These are phyloP conservation scores for Scaptomyza reducta DNA, from an alignment of 2,888 invertebrate genomes.

Conservation along the genomic window DNA sequence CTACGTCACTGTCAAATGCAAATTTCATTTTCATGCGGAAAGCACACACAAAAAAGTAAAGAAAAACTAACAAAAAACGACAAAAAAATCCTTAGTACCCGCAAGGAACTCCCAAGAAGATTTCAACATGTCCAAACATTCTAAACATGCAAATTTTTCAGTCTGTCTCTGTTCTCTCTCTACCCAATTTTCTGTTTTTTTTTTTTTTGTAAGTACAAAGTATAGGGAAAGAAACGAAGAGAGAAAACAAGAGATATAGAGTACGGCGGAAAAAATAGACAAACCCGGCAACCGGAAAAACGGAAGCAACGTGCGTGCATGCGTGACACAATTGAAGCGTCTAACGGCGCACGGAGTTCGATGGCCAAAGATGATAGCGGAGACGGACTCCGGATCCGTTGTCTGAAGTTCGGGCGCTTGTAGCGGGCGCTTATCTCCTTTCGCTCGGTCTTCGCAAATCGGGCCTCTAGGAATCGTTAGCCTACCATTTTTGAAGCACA, in stretches of 20 bases:
- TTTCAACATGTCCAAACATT: constrained; percentile 78
- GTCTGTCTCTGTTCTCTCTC: constrained; percentile 71
- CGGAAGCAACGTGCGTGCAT: constrained; percentile 82
- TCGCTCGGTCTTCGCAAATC: constrained; percentile 43
- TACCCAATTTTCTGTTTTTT: constrained; percentile 5
- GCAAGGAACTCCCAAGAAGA: constrained; percentile 75
- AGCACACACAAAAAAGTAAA: constrained; percentile 8
- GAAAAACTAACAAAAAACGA: constrained; percentile 3
- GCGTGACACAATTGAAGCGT: constrained; percentile 81
- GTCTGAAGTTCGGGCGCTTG: constrained; percentile 17
- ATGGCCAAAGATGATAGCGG: constrained; percentile 7
- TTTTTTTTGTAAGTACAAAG: constrained; percentile 40
- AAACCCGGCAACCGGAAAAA: constrained; percentile 81
- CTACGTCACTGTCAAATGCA: constrained; percentile 73
- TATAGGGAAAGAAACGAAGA: neutral
- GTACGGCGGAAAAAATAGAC: constrained; percentile 59
- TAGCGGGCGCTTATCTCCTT: constrained; percentile 59
- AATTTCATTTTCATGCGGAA: constrained; percentile 68
- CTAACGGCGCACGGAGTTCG: constrained; percentile 48
- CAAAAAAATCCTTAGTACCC: constrained; percentile 38
- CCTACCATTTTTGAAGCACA: constrained; percentile 67
- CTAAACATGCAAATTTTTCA: constrained; percentile 81
- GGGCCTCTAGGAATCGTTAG: constrained; percentile 78
- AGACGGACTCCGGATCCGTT: neutral
- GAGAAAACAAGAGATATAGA: constrained; percentile 13